Percentiles rank a stretch among this genome's conserved stretches.
Evolutionary conservation across 1,140 invertebrate genomes (phyloP).

Genomic region (Eciton burchellii): DNA sequence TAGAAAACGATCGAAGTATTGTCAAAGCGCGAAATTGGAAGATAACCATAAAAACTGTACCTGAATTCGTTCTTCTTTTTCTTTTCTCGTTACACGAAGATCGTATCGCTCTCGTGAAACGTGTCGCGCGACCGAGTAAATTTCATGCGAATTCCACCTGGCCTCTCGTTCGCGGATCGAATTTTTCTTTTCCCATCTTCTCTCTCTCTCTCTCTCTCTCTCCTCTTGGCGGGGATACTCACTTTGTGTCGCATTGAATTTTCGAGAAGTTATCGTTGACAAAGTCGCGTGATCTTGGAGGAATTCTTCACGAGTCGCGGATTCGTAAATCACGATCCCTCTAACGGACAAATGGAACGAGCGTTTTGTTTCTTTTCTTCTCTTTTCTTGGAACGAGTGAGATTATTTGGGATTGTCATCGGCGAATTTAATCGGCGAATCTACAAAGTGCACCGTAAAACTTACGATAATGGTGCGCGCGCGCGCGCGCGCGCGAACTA

Average conservation of each 20-base stretch:
- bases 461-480: background rate
- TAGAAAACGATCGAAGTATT: background rate
- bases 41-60: background rate
- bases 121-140: slow-evolving; percentile 56
- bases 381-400: no score
- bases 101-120: slow-evolving; percentile 2
- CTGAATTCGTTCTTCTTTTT: background rate
- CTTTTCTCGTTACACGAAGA: background rate
- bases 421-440: background rate
- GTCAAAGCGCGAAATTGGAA: background rate
- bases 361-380: no score
- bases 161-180: slow-evolving; percentile 63
- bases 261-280: no score
- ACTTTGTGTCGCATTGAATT: no score
- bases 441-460: no score
- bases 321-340: no score
- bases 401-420: no score
- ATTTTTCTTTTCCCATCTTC: slow-evolving; percentile 55
- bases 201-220: slow-evolving; percentile 29
- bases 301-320: no score
- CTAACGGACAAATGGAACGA: no score
- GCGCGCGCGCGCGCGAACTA: no score
- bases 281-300: no score
- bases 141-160: slow-evolving; percentile 73
- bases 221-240: slow-evolving; percentile 28